Base-by-base conservation (phyloP, 2,113 vertebrate species). In the Datnioides undecimradiatus region DNA sequence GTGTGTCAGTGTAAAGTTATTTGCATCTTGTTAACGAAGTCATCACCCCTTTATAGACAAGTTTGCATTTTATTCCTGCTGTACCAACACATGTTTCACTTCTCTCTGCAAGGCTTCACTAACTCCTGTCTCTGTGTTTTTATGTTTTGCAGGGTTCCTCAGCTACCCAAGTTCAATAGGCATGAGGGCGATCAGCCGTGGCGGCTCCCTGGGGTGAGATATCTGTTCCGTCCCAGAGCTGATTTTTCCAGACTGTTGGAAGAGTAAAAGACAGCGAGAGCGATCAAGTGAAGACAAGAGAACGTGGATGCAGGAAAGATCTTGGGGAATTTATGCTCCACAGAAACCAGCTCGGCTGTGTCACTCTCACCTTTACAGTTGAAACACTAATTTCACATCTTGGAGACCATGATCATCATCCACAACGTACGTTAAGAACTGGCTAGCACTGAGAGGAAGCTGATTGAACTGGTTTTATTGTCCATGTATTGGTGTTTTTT, bases 201-300 rank as follows among this genome's bases (percentile, higher is more conserved):
- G 31, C 82, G 83, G 80, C 79, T 93, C 80, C 81, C 89, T 86
- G 87, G 87, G 80, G 83, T 91, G 87, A 93, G 78, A 89, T 79
- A 84, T 85, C 83, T 73, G 74, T 86, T 90, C 79, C 81, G 66
- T 88, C 87, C 86, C 67, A 51, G 72, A 84, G 83, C 69, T 85
- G 71, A 88, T 82, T 85, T 78, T 71, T 34, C 54, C 71, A 52
- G 67, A 60, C 73, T 57, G 52, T 71, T 76, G 52, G 71, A 82
- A 48, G 36, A 65, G 71, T 14, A 43, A 57, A 79, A 75, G 41
- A 65, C 54, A 66, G 43, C 27, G 33, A 46, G 45, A 23, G 16
- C 52, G 54, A 64, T 54, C 25, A 59, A 84, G 75, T 48, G 13
- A 73, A 81, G 67, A 67, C 29, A 31, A 65, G 41, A 63, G 59